phyloP scores from a whole-genome alignment of 1,140 invertebrate genomes.

The Orussus abietinus region DNA sequence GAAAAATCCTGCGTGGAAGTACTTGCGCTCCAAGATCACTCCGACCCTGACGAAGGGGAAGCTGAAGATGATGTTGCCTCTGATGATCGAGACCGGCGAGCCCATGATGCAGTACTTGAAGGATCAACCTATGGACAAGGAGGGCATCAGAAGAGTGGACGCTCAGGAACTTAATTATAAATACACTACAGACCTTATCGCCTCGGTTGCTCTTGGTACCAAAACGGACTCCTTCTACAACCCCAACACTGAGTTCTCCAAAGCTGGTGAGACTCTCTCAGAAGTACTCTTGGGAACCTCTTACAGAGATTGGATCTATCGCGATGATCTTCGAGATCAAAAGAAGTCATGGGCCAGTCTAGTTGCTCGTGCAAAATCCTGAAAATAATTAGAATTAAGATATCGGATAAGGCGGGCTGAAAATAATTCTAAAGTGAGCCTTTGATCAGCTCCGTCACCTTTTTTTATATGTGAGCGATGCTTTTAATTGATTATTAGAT shows the following conservation, averaged over 20 bases:
- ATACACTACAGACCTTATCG: slow-evolving; percentile 57
- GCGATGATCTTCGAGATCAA: too few species aligned
- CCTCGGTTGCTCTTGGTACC: slow-evolving; percentile 54
- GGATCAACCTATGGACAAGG: slow-evolving; percentile 6
- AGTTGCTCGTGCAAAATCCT: not conserved
- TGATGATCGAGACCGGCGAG: slow-evolving; percentile 44
- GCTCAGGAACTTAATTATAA: slow-evolving; percentile 48
- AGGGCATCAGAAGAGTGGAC: slow-evolving; percentile 25
- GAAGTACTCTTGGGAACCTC: not conserved
- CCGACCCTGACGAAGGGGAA: slow-evolving; percentile 48
- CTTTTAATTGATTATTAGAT: too few species aligned
- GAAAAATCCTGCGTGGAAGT: slow-evolving; percentile 42
- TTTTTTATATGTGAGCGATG: too few species aligned
- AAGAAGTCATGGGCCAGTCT: too few species aligned
- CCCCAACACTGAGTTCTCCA: slow-evolving; percentile 43
- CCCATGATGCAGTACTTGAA: slow-evolving; percentile 34
- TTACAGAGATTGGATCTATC: too few species aligned
- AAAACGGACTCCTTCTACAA: slow-evolving; percentile 44
- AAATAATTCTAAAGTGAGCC: too few species aligned
- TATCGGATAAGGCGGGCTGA: too few species aligned
- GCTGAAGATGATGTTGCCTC: slow-evolving; percentile 50
- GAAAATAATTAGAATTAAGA: too few species aligned
- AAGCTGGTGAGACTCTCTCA: slow-evolving; percentile 26
- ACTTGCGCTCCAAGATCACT: slow-evolving; percentile 50
- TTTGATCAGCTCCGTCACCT: too few species aligned